These are phyloP conservation scores for Drosophila repleta DNA, from an alignment of 1,140 invertebrate genomes.

Conservation along the genomic window DNA sequence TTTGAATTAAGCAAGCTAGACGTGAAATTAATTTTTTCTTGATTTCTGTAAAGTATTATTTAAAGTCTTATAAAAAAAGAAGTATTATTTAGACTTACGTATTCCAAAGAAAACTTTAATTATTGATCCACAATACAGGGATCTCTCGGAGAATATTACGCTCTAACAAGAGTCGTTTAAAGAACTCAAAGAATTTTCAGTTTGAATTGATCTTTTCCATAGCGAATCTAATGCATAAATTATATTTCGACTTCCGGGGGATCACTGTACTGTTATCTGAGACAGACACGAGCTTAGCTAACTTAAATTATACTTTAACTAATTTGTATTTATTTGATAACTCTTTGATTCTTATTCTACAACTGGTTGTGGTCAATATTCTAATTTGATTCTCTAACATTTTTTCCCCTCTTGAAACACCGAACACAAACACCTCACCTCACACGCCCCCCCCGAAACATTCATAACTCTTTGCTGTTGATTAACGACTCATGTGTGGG, in stretches of 20 bases:
- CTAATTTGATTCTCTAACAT: slow-evolving; percentile 75
- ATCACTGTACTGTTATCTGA: not conserved
- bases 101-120: no score
- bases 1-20: no score
- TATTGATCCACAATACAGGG: not conserved
- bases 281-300: not conserved
- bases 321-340: slow-evolving; percentile 52
- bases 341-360: slow-evolving; percentile 47
- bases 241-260: not conserved
- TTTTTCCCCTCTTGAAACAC: slow-evolving; percentile 54
- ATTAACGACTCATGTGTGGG: slow-evolving; percentile 15
- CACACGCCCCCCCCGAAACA: slow-evolving; percentile 39
- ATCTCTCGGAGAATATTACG: not conserved
- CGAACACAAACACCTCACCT: slow-evolving; percentile 14
- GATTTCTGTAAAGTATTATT: no score
- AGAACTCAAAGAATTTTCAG: not conserved
- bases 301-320: slow-evolving; percentile 35
- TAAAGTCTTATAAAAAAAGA: no score
- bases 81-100: no score
- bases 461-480: not conserved
- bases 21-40: no score
- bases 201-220: no score
- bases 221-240: no score
- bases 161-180: not conserved
- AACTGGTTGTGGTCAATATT: slow-evolving; percentile 76